Percentiles rank a stretch among this genome's conserved stretches.
Conservation (phyloP, 2,113 vertebrate genomes). For the Halcyon malimbica region DNA sequence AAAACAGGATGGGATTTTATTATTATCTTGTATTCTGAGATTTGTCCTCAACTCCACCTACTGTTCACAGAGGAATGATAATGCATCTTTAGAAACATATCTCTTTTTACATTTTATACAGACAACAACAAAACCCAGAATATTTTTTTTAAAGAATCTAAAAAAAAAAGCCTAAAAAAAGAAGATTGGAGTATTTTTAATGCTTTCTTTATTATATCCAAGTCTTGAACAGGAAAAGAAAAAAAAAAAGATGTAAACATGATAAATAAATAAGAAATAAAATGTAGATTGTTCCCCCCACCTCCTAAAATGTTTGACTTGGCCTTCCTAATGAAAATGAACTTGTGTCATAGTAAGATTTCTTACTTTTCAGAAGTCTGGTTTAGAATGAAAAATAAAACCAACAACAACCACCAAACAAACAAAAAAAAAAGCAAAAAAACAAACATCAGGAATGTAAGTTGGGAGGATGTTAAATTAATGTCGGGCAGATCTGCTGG, state of each 20-base stretch:
- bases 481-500: slow-evolving; percentile 52
- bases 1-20: slow-evolving; percentile 63
- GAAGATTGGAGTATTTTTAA: slow-evolving; percentile 70
- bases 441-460: slow-evolving; percentile 54
- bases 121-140: slow-evolving; percentile 64
- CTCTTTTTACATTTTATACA: slow-evolving; percentile 78
- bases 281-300: slow-evolving; percentile 69
- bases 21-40: slow-evolving; percentile 62
- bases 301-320: slow-evolving; percentile 65
- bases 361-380: slow-evolving; percentile 47
- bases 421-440: not conserved
- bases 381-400: not conserved
- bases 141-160: slow-evolving; percentile 54
- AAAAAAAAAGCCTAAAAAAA: slow-evolving; percentile 51
- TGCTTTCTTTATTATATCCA: slow-evolving; percentile 78
- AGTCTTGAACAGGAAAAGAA: slow-evolving; percentile 72
- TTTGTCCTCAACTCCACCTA: slow-evolving; percentile 55
- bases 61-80: slow-evolving; percentile 75
- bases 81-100: slow-evolving; percentile 71
- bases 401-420: not conserved
- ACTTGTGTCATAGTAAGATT: slow-evolving; percentile 2
- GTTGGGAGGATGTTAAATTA: slow-evolving; percentile 59
- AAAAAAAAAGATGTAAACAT: slow-evolving; percentile 80
- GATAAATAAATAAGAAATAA: slow-evolving; percentile 86
- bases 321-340: slow-evolving; percentile 59